Conservation (phyloP, 2,113 vertebrate genomes). For the Carlito syrichta region DNA sequence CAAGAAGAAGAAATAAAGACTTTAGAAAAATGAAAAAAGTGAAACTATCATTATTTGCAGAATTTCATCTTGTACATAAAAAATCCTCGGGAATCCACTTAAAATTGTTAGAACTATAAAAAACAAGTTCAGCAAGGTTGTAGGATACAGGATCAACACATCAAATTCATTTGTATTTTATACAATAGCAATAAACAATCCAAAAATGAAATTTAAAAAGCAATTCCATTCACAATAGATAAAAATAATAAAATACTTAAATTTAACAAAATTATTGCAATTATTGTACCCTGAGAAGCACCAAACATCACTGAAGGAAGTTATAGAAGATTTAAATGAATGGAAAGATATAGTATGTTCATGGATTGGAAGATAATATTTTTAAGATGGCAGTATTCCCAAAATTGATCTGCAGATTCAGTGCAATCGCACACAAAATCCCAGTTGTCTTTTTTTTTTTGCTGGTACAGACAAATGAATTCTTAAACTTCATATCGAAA, state of each 20-base stretch:
- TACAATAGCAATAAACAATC: not conserved
- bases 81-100: not conserved
- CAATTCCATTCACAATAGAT: not conserved
- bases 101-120: not conserved
- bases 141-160: not conserved
- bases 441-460: not conserved
- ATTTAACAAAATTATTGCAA: not conserved
- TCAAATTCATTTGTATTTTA: not conserved
- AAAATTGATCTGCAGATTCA: not conserved
- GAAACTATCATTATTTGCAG: not conserved
- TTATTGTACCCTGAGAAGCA: not conserved
- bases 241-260: not conserved
- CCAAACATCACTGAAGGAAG: not conserved
- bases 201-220: not conserved
- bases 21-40: not conserved
- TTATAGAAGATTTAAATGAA: not conserved
- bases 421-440: not conserved
- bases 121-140: not conserved
- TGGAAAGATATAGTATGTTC: not conserved
- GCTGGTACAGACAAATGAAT: not conserved
- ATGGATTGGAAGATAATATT: not conserved
- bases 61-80: not conserved
- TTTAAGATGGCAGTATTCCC: not conserved
- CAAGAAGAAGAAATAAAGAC: not conserved
- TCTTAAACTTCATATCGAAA: not conserved